These are phyloP conservation scores for Sesia apiformis DNA, from an alignment of 2,888 invertebrate species.

Conservation along the genomic window DNA sequence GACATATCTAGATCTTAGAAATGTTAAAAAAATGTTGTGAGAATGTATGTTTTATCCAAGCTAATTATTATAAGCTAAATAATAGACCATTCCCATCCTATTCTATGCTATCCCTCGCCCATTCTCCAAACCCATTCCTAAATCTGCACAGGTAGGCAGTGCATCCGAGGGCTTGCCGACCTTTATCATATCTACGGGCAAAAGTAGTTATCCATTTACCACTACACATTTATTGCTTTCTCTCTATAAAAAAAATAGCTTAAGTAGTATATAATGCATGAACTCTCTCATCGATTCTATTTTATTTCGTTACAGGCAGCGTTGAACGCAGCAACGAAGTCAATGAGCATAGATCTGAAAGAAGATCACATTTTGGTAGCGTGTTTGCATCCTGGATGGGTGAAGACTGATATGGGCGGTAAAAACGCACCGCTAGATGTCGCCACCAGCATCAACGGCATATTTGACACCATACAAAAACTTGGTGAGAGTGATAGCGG, in stretches of 20 bases:
- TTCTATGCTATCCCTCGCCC: too few species aligned
- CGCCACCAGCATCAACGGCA: constrained; percentile 77
- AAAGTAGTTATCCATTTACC: too few species aligned
- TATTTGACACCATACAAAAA: constrained; percentile 78
- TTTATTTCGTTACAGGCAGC: constrained; percentile 77
- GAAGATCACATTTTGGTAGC: constrained; percentile 83
- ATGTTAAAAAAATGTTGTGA: too few species aligned
- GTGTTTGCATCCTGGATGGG: constrained; percentile 92
- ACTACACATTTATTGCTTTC: too few species aligned
- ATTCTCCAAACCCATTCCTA: too few species aligned
- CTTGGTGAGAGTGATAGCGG: constrained; percentile 82
- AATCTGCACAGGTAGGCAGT: too few species aligned
- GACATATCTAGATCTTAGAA: too few species aligned
- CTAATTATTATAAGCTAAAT: too few species aligned
- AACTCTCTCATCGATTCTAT: neutral
- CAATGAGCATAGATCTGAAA: constrained; percentile 87
- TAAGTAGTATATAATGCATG: neutral
- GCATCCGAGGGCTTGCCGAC: too few species aligned
- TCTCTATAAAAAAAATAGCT: neutral
- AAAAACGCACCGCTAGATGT: constrained; percentile 83
- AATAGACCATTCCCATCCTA: too few species aligned
- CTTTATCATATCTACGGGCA: too few species aligned
- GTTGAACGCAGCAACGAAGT: constrained; percentile 89
- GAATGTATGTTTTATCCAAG: too few species aligned
- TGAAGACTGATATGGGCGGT: constrained; percentile 93